Base-by-base conservation (phyloP, 1,140 invertebrate genomes). In the Euura saliciscinereae region DNA sequence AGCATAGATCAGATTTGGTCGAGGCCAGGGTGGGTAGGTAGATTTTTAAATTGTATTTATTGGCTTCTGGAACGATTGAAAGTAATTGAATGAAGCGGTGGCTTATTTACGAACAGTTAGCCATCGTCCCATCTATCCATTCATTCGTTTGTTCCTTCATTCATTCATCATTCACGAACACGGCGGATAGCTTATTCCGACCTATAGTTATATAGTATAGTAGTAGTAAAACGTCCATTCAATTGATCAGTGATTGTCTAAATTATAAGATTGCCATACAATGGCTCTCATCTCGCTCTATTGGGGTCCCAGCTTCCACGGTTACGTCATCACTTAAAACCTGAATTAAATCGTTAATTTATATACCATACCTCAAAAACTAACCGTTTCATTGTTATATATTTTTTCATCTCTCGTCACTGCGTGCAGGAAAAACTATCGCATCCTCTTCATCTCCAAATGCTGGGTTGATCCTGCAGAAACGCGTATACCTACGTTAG, bases 181-280 rank as follows among this genome's bases (percentile, higher is more conserved):
- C 80, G 77, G 77, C 78, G 77, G 82, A 85, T 81, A 82, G 81
- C 79, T 80, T 83, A 78, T 85, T 28, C 28, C 83, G 84, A 83
- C 86, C 83, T 59, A 59, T 59, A 59, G 51, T 28, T 28, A 28
- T 28, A 28, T 59, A 59, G 51, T 86, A 86, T 85, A 85, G 83
- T 83, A 85, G 83, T 86, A 86, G 86, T 86, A 88, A 87, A 59
- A 87, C 83, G 84, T 85, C 86, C 86, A 88, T 87, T 87, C 86
- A 88, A 88, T 87, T 87, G 86, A 87, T 88, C 86, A 85, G 86
- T 87, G 86, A 87, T 88, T 87, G 86, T 88, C 86, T 87, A 88
- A 88, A 88, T 88, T 88, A 88, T 88, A 88, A 88, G 86, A 88
- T 88, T 88, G 86, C 86, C 82, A 88, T 88, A 87, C 86, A 88